These are phyloP conservation scores for Caenorhabditis latens DNA, from an alignment of 1,140 invertebrate species.

Conservation along the genomic window DNA sequence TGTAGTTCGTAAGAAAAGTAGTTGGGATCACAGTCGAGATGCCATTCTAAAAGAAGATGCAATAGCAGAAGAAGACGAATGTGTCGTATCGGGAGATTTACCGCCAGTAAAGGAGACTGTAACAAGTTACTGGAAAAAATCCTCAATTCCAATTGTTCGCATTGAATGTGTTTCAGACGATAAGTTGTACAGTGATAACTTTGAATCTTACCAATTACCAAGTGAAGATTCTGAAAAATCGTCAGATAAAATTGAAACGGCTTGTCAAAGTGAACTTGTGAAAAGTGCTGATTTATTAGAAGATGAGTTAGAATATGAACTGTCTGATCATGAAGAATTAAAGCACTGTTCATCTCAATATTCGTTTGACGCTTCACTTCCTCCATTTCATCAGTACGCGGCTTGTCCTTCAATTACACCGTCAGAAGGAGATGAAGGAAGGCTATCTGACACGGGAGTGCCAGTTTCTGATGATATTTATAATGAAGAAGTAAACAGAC, in stretches of 20 bases:
- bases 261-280: too few relatives aligned
- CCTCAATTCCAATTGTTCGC: not conserved
- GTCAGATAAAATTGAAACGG: too few relatives aligned
- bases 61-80: conserved; percentile 6
- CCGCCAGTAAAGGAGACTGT: not conserved
- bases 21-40: not conserved
- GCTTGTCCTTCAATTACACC: conserved; percentile 28
- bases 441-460: not conserved
- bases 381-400: conserved; percentile 21
- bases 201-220: not conserved
- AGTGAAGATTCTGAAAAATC: not conserved
- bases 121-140: not conserved
- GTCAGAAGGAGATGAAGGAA: conserved; percentile 12
- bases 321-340: conserved; percentile 15
- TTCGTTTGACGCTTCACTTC: conserved; percentile 10
- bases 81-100: not conserved
- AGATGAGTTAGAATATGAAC: not conserved
- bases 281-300: not conserved
- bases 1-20: not conserved
- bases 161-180: conserved; percentile 32
- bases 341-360: conserved; percentile 30
- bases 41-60: not conserved
- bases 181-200: not conserved
- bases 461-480: not conserved
- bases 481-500: conserved; percentile 13